Percentiles rank a stretch among this genome's conserved stretches.
Evolutionary conservation across 2,888 invertebrate species (phyloP).

Genomic region (Phyllotreta striolata): DNA sequence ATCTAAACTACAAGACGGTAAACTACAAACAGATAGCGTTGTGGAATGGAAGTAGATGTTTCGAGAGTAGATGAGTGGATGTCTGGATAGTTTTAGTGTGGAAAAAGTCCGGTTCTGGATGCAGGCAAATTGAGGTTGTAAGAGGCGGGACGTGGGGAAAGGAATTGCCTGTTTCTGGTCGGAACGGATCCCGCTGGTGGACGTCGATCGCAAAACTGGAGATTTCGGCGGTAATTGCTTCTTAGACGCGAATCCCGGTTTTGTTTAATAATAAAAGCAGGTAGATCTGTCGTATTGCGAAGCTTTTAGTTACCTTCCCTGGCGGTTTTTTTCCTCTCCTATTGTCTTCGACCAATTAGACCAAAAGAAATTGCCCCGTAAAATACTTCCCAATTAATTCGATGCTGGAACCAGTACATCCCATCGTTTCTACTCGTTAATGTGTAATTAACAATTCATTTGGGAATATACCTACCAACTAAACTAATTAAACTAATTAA

Average conservation of each 20-base stretch:
- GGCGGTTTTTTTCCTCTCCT: slow-evolving; percentile 17
- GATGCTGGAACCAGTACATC: neutral
- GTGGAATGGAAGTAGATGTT: too few relatives aligned
- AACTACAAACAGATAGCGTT: slow-evolving; percentile 6
- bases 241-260: slow-evolving; percentile 23
- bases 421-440: neutral
- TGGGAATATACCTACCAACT: neutral
- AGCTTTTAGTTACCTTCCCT: neutral
- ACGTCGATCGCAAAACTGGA: slow-evolving; percentile 31
- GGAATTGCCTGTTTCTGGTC: slow-evolving; percentile 27
- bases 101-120: neutral
- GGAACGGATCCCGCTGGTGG: slow-evolving; percentile 24
- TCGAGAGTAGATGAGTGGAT: too few relatives aligned
- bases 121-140: slow-evolving; percentile 5
- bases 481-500: slow-evolving; percentile 3
- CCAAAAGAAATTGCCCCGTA: neutral
- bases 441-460: neutral
- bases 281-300: slow-evolving; percentile 13
- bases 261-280: slow-evolving; percentile 28
- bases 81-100: neutral
- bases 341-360: neutral
- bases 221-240: slow-evolving; percentile 27
- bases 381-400: neutral
- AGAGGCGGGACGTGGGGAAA: neutral
- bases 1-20: neutral